phyloP scores from a whole-genome alignment of 2,797 vertebrate species.

The Megalops cyprinoides region DNA sequence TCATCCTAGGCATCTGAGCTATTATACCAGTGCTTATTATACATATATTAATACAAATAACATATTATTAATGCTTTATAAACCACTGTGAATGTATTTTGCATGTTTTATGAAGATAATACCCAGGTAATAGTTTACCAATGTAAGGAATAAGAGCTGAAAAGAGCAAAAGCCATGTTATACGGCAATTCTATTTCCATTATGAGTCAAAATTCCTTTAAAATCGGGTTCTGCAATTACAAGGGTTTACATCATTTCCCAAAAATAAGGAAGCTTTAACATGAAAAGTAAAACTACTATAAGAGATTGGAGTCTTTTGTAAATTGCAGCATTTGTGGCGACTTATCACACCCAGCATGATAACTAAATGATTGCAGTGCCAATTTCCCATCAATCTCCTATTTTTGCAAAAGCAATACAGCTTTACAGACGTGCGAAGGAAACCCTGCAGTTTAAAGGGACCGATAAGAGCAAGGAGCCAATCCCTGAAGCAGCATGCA shows the following conservation, averaged over 20 bases:
- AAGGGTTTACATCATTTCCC: not conserved
- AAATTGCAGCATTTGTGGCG: not conserved
- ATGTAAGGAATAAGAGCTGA: not conserved
- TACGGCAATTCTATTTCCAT: not conserved
- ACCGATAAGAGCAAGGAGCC: not conserved
- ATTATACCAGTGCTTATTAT: too few relatives aligned
- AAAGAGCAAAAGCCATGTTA: not conserved
- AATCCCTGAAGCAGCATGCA: not conserved
- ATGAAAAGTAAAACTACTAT: constrained; percentile 7
- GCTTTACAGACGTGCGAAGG: not conserved
- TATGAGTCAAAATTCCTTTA: not conserved
- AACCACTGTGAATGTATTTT: too few relatives aligned
- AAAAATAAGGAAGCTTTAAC: not conserved
- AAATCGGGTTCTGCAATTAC: not conserved
- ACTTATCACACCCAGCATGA: not conserved
- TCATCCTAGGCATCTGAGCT: too few relatives aligned
- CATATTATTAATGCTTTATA: too few relatives aligned
- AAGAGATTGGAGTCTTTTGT: not conserved
- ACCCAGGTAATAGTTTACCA: too few relatives aligned
- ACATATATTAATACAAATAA: too few relatives aligned
- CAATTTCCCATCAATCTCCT: not conserved
- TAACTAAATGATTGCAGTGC: not conserved
- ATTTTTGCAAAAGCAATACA: not conserved
- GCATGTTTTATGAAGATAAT: too few relatives aligned
- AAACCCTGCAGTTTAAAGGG: not conserved